Percentiles rank a stretch among this genome's conserved stretches.
These are phyloP conservation scores for Mystacides longicornis DNA, from an alignment of 2,888 invertebrate genomes.

Conservation along the genomic window DNA sequence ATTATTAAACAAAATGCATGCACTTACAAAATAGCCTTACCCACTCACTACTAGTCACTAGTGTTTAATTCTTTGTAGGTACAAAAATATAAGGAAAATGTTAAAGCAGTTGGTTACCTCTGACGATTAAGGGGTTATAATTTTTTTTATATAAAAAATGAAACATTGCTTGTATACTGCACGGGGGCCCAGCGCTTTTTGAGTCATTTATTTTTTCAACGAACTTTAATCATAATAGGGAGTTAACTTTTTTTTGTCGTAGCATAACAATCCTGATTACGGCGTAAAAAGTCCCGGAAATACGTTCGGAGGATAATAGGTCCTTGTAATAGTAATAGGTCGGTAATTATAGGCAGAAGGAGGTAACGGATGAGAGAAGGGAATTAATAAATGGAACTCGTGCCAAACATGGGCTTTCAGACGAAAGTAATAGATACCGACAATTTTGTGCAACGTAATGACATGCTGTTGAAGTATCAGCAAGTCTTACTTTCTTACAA, in stretches of 20 bases:
- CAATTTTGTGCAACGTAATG: no score
- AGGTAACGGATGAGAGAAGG: no score
- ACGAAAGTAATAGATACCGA: constrained; percentile 1
- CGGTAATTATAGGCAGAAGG: neutral
- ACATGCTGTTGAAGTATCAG: no score
- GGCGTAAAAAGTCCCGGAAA: constrained; percentile 22
- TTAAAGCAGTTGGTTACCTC: no score
- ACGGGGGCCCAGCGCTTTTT: constrained; percentile 3
- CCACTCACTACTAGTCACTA: no score
- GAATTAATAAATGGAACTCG: constrained; percentile 24
- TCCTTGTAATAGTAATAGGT: constrained; percentile 18
- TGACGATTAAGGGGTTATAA: neutral
- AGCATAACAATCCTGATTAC: constrained; percentile 18
- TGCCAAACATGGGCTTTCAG: constrained; percentile 11
- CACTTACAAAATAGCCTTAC: no score
- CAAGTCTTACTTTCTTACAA: no score
- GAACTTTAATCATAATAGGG: neutral
- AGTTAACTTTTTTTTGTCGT: constrained; percentile 6
- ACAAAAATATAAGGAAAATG: no score
- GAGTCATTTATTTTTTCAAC: constrained; percentile 15
- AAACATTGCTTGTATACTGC: neutral
- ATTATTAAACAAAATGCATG: no score
- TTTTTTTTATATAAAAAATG: neutral
- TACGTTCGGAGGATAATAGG: constrained; percentile 18
- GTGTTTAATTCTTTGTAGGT: no score